Evolutionary conservation across 1,140 invertebrate species (phyloP).

Genomic region (Aleiodes sp.): DNA sequence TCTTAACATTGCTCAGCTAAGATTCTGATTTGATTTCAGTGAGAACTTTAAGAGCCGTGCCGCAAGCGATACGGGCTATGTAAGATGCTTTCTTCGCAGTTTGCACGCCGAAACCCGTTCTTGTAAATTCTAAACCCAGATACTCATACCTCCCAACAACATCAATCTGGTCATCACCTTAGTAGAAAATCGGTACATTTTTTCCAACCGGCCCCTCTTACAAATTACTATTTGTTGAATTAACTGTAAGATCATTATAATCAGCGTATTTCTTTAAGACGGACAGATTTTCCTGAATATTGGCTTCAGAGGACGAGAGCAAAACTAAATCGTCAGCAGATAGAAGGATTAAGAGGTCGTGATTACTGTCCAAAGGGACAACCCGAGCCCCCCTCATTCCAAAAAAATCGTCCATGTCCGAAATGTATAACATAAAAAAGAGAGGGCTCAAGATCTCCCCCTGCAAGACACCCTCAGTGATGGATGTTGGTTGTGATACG

Average conservation of each 20-base stretch:
- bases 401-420: slow-evolving; percentile 36
- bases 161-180: not conserved
- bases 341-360: slow-evolving; percentile 33
- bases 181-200: not conserved
- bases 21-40: slow-evolving; percentile 18
- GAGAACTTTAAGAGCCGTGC: not conserved
- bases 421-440: slow-evolving; percentile 35
- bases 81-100: not conserved
- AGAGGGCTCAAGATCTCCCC: slow-evolving; percentile 31
- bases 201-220: slow-evolving; percentile 25
- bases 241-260: slow-evolving; percentile 30
- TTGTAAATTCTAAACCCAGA: slow-evolving; percentile 19
- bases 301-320: not conserved
- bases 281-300: slow-evolving; percentile 21
- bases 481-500: not conserved
- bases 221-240: slow-evolving; percentile 41
- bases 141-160: slow-evolving; percentile 23
- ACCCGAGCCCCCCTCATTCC: slow-evolving; percentile 22
- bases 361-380: slow-evolving; percentile 15
- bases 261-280: slow-evolving; percentile 35
- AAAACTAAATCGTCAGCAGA: slow-evolving; percentile 42
- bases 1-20: slow-evolving; percentile 18
- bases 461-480: slow-evolving; percentile 23
- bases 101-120: slow-evolving; percentile 5
- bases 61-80: slow-evolving; percentile 25